Conservation (phyloP, 2,113 vertebrate genomes). For the Apteryx owenii region DNA sequence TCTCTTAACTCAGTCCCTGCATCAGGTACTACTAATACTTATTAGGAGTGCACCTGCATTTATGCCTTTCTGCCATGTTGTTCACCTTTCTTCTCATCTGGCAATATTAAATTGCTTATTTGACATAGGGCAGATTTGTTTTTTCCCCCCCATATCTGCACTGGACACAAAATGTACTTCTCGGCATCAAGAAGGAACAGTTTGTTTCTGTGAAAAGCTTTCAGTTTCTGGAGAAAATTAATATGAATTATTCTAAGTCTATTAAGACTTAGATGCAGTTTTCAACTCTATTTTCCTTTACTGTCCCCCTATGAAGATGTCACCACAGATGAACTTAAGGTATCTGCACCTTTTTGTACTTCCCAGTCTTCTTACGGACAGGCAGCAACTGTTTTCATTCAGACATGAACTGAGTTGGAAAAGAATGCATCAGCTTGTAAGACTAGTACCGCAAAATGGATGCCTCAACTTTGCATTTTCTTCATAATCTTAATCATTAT, state of each 20-base stretch:
- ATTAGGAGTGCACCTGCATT: not conserved
- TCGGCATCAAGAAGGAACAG: not conserved
- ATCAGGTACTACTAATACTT: not conserved
- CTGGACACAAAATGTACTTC: not conserved
- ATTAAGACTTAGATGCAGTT: not conserved
- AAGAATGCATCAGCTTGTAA: not conserved
- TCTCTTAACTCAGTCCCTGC: not conserved
- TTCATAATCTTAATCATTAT: not conserved
- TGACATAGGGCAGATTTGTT: not conserved
- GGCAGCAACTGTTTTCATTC: not conserved
- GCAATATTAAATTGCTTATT: not conserved
- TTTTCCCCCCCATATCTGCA: not conserved
- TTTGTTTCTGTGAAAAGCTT: not conserved
- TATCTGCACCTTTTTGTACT: not conserved
- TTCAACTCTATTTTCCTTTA: not conserved
- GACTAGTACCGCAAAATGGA: not conserved
- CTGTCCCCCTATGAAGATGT: not conserved
- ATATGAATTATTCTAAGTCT: not conserved
- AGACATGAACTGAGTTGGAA: not conserved
- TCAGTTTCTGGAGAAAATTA: not conserved
- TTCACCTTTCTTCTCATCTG: not conserved
- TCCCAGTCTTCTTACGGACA: accelerated
- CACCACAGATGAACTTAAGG: accelerated
- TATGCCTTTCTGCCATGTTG: not conserved
- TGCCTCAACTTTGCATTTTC: not conserved